Percentiles rank a stretch among this genome's conserved stretches.
Conservation (phyloP, 2,888 invertebrate genomes). For the Ichneumon xanthorius region DNA sequence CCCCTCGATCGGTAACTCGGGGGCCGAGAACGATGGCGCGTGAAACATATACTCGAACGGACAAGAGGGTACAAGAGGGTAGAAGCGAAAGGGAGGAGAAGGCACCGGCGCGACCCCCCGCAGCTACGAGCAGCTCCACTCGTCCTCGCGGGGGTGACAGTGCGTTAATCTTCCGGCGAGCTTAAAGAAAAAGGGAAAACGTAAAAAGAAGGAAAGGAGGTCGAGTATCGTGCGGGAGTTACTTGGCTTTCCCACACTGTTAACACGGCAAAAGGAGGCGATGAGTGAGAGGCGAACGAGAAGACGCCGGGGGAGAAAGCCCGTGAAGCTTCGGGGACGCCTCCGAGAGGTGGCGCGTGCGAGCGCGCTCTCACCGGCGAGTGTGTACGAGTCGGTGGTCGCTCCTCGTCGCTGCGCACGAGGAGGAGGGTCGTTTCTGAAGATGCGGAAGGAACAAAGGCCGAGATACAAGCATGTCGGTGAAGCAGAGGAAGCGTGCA, state of each 20-base stretch:
- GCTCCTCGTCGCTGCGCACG: slow-evolving; percentile 20
- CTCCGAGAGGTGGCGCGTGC: background rate
- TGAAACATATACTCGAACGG: slow-evolving; percentile 60
- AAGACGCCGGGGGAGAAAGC: background rate
- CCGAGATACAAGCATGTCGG: background rate
- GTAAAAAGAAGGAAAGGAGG: slow-evolving; percentile 63
- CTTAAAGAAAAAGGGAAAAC: slow-evolving; percentile 60
- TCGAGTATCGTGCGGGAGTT: slow-evolving; percentile 70
- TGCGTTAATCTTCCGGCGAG: slow-evolving; percentile 76
- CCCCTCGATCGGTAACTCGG: slow-evolving; percentile 22
- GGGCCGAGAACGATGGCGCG: slow-evolving; percentile 56
- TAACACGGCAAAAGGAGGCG: background rate
- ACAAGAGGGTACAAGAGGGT: slow-evolving; percentile 58
- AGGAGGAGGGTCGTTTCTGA: slow-evolving; percentile 56
- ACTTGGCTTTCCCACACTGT: slow-evolving; percentile 5
- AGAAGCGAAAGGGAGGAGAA: slow-evolving; percentile 21
- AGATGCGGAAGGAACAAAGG: slow-evolving; percentile 57
- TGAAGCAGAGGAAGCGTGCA: slow-evolving; percentile 16
- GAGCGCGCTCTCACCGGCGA: background rate
- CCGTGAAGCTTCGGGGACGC: slow-evolving; percentile 1
- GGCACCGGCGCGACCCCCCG: background rate
- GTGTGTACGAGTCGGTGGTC: background rate
- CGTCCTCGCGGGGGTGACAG: slow-evolving; percentile 57
- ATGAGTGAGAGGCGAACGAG: background rate
- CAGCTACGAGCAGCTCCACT: background rate